These are phyloP conservation scores for Cyphomyrmex costatus DNA, from an alignment of 1,140 invertebrate species.

Conservation along the genomic window DNA sequence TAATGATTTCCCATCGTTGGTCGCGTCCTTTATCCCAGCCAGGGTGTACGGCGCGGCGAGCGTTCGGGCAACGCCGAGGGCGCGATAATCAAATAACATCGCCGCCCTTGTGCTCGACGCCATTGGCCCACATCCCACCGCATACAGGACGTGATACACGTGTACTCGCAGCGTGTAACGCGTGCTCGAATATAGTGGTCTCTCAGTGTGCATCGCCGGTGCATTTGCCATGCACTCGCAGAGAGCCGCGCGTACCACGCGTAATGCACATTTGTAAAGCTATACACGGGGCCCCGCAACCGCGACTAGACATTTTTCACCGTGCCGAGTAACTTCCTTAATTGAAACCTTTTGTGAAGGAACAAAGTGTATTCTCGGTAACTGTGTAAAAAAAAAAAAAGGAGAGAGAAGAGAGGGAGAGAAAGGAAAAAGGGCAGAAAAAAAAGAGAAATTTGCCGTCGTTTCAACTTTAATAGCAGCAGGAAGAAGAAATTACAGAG, in stretches of 20 bases:
- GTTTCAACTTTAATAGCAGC: conserved; percentile 71
- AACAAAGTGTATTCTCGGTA: conserved; percentile 71
- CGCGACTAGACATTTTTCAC: conserved; percentile 69
- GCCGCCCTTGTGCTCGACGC: conserved; percentile 68
- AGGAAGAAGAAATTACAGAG: conserved; percentile 73
- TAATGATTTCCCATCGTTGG: conserved; percentile 58
- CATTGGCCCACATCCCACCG: conserved; percentile 73
- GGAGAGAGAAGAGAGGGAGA: not conserved
- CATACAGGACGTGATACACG: conserved; percentile 72
- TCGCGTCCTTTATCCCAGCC: conserved; percentile 56
- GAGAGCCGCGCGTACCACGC: conserved; percentile 37
- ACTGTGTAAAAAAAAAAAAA: conserved; percentile 42
- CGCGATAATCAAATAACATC: conserved; percentile 75
- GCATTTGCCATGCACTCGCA: conserved; percentile 66
- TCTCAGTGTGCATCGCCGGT: conserved; percentile 68
- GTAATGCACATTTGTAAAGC: conserved; percentile 75
- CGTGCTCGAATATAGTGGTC: conserved; percentile 77
- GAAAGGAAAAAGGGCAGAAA: not conserved
- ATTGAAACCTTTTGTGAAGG: conserved; percentile 75
- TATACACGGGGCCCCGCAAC: conserved; percentile 63
- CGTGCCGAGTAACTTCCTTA: conserved; percentile 62
- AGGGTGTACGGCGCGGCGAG: not conserved
- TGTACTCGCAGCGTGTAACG: conserved; percentile 75
- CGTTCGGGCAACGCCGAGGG: conserved; percentile 57
- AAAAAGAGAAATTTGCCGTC: conserved; percentile 63